These are phyloP conservation scores for Synergus itoensis DNA, from an alignment of 2,888 invertebrate genomes.

Conservation along the genomic window DNA sequence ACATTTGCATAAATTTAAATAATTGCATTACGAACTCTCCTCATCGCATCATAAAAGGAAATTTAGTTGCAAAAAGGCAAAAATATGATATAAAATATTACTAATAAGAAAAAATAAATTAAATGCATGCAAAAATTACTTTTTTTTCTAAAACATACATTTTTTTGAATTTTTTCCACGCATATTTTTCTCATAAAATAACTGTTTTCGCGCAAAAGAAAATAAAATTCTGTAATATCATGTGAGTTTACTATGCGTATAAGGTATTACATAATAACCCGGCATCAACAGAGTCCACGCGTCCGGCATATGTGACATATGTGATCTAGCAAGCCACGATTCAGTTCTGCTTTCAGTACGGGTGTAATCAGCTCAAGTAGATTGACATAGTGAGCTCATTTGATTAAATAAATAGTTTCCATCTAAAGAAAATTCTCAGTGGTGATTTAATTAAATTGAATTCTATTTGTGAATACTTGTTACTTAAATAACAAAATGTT, in stretches of 20 bases:
- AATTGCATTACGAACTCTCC: not conserved
- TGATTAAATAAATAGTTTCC: conserved; percentile 21
- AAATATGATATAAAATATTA: not conserved
- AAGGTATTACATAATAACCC: conserved; percentile 56
- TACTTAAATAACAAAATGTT: not conserved
- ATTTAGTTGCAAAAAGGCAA: not conserved
- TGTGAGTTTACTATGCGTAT: conserved; percentile 54
- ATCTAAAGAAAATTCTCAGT: not conserved
- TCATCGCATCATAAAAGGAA: too few species aligned
- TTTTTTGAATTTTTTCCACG: not conserved
- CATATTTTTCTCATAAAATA: not conserved
- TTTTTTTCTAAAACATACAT: not conserved
- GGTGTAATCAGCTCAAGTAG: conserved; percentile 13
- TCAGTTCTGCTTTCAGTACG: conserved; percentile 51
- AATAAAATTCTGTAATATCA: conserved; percentile 53
- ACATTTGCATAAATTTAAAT: not conserved
- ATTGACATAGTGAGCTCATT: conserved; percentile 31
- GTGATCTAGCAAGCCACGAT: conserved; percentile 40
- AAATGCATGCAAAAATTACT: not conserved
- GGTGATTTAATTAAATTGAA: not conserved
- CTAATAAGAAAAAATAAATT: too few species aligned
- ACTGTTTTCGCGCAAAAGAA: not conserved
- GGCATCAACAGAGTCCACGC: conserved; percentile 52
- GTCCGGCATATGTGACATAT: conserved; percentile 54
- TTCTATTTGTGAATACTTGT: not conserved